A percentile compares a stretch with the other conserved stretches of the same genome.
Evolutionary conservation across 1,140 invertebrate species (phyloP).

Genomic region (Hycleus phaleratus): DNA sequence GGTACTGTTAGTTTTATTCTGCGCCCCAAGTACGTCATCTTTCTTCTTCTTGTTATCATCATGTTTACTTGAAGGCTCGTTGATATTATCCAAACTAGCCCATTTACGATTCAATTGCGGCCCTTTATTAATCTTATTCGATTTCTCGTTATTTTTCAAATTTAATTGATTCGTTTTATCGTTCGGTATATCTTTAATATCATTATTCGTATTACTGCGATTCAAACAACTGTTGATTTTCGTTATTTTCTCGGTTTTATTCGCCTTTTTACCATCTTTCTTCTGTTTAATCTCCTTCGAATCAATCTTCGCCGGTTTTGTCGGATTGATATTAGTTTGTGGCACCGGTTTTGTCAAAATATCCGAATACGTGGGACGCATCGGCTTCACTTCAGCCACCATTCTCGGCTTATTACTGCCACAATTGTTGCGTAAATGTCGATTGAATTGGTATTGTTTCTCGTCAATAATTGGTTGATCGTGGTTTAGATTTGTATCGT

Average conservation of each 20-base stretch:
- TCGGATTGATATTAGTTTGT: constrained; percentile 40
- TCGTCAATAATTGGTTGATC: constrained; percentile 16
- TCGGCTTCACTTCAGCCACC: constrained; percentile 75
- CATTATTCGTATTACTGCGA: constrained; percentile 34
- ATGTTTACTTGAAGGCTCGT: constrained; percentile 40
- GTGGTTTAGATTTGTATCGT: constrained; percentile 10
- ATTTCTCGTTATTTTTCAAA: constrained; percentile 19
- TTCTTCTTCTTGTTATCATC: constrained; percentile 31
- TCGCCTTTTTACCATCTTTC: constrained; percentile 38
- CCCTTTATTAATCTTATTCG: constrained; percentile 16
- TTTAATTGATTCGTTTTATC: constrained; percentile 28
- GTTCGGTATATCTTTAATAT: constrained; percentile 31
- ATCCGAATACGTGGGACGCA: constrained; percentile 76
- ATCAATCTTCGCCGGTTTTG: constrained; percentile 43
- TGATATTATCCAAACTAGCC: constrained; percentile 50
- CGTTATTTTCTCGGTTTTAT: constrained; percentile 43
- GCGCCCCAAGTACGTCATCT: constrained; percentile 43
- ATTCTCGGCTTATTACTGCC: constrained; percentile 55
- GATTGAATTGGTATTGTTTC: constrained; percentile 36
- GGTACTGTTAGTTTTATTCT: constrained; percentile 27
- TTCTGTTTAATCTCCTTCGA: constrained; percentile 39
- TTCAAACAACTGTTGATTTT: constrained; percentile 40
- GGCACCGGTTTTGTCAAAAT: constrained; percentile 59
- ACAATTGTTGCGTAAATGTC: constrained; percentile 39
- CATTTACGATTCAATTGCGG: constrained; percentile 48